Conservation (phyloP, 2,113 vertebrate species). For the Globicephala melas region DNA sequence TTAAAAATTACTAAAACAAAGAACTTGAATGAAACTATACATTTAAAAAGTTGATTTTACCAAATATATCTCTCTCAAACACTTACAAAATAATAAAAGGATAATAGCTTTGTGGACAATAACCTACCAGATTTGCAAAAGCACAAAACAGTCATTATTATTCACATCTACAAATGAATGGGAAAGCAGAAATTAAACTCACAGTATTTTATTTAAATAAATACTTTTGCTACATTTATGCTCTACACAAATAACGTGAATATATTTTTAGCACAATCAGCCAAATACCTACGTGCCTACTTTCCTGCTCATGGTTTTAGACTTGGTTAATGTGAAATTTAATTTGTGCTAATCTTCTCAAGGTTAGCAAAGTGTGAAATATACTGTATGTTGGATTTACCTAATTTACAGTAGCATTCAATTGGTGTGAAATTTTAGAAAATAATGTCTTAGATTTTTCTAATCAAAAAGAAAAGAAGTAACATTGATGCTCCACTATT, state of each 20-base stretch:
- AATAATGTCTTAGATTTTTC: not conserved
- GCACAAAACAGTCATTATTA: slow-evolving; percentile 19
- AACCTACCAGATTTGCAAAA: not conserved
- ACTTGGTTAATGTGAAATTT: slow-evolving; percentile 72
- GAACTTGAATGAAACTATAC: not conserved
- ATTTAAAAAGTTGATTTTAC: not conserved
- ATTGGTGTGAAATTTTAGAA: slow-evolving; percentile 27
- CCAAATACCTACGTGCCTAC: slow-evolving; percentile 54
- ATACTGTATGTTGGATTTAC: slow-evolving; percentile 52
- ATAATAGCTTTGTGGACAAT: not conserved
- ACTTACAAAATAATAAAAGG: not conserved
- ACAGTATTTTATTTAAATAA: slow-evolving; percentile 48
- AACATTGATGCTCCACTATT: not conserved
- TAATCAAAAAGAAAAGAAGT: not conserved
- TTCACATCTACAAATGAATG: slow-evolving; percentile 22
- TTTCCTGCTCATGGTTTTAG: slow-evolving; percentile 58
- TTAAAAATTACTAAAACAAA: slow-evolving; percentile 18
- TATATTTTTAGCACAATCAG: slow-evolving; percentile 78
- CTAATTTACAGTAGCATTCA: not conserved
- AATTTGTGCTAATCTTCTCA: slow-evolving; percentile 74
- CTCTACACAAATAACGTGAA: slow-evolving; percentile 57
- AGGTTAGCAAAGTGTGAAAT: slow-evolving; percentile 72
- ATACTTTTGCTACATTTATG: slow-evolving; percentile 52
- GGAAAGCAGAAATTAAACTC: slow-evolving; percentile 30
- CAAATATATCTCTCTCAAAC: not conserved